Conservation (phyloP, 2,888 invertebrate genomes). For the Cyclophora punctaria region DNA sequence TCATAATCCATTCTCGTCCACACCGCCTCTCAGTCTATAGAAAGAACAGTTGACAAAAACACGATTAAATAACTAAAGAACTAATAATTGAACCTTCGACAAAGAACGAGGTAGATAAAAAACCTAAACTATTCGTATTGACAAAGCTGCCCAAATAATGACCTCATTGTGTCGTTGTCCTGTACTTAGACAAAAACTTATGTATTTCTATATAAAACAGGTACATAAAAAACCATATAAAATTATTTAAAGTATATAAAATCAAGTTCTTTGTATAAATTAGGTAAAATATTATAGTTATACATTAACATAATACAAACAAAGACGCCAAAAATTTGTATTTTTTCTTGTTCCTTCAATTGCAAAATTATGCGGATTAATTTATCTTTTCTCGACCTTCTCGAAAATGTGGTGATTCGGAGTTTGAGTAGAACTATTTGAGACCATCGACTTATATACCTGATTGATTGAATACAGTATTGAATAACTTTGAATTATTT, state of each 20-base stretch:
- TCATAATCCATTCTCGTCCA: no score
- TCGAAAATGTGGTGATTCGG: no score
- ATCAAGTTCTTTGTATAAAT: slow-evolving; percentile 13
- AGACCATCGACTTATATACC: no score
- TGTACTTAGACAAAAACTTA: slow-evolving; percentile 23
- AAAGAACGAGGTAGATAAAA: slow-evolving; percentile 5
- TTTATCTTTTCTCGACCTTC: no score
- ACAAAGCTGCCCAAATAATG: slow-evolving; percentile 18
- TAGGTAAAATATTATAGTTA: slow-evolving; percentile 10
- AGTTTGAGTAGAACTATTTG: no score
- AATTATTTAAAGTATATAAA: slow-evolving; percentile 7
- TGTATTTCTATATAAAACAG: slow-evolving; percentile 21
- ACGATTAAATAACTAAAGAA: slow-evolving; percentile 11
- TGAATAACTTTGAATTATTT: no score
- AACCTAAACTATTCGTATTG: slow-evolving; percentile 10
- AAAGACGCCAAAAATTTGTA: no score
- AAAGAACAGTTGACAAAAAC: slow-evolving; percentile 4
- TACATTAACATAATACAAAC: no score
- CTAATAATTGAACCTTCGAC: slow-evolving; percentile 5
- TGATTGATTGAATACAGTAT: no score
- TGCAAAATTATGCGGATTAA: no score
- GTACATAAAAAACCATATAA: slow-evolving; percentile 6
- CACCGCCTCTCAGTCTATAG: neutral
- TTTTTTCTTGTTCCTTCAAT: no score
- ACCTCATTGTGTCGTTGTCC: slow-evolving; percentile 27